Conservation (phyloP, 2,113 vertebrate genomes). For the Gadus chalcogrammus region DNA sequence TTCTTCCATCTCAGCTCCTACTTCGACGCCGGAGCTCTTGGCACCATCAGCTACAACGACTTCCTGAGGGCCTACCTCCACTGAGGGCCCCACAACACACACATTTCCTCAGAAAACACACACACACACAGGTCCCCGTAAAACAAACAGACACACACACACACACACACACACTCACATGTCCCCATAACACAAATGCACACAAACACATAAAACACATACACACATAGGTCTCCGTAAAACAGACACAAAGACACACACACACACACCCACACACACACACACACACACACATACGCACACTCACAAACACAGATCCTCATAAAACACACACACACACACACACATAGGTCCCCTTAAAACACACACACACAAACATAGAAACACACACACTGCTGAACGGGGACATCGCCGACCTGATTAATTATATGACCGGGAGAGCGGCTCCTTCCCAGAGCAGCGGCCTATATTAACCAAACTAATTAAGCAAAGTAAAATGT, state of each 20-base stretch:
- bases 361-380: too few species aligned
- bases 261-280: background rate
- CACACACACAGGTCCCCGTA: background rate
- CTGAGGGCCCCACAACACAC: slow-evolving; percentile 34
- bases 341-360: too few species aligned
- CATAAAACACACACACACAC: background rate
- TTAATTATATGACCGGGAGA: too few species aligned
- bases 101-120: background rate
- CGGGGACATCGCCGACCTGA: too few species aligned
- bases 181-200: too few species aligned
- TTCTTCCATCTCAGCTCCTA: slow-evolving; percentile 73
- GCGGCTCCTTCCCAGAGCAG: too few species aligned
- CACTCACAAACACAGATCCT: background rate
- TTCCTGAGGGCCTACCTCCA: slow-evolving; percentile 76
- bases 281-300: background rate
- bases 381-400: too few species aligned
- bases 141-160: background rate
- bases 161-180: background rate
- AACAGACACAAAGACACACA: too few species aligned
- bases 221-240: too few species aligned
- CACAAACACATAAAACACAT: too few species aligned
- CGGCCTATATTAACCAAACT: too few species aligned
- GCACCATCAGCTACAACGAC: slow-evolving; percentile 72
- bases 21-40: slow-evolving; percentile 72
- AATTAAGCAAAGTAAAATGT: too few species aligned